Percentiles rank a stretch among this genome's conserved stretches.
These are phyloP conservation scores for Acyrthosiphon pisum DNA, from an alignment of 1,140 invertebrate genomes.

Conservation along the genomic window DNA sequence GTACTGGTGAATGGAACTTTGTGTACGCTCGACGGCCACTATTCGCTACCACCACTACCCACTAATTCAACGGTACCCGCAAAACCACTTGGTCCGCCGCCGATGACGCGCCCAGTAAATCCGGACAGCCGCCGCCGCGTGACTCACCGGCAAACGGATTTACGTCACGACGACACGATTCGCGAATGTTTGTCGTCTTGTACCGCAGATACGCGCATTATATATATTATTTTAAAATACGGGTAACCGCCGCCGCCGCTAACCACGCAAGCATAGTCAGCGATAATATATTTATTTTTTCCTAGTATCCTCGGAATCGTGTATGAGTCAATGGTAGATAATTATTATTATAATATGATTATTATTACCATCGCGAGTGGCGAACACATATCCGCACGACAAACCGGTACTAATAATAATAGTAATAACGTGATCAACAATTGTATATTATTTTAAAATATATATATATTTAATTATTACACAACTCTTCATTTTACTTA, in stretches of 20 bases:
- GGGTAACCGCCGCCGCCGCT: too few species aligned
- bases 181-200: not conserved
- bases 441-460: not conserved
- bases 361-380: not conserved
- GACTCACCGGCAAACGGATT: not conserved
- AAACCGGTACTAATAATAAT: not conserved
- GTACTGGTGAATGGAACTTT: not conserved
- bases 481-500: not conserved
- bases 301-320: not conserved
- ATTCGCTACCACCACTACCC: not conserved
- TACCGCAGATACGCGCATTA: not conserved
- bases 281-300: not conserved
- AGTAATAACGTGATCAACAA: not conserved
- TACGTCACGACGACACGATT: slow-evolving; percentile 5
- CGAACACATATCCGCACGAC: not conserved
- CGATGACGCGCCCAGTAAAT: slow-evolving; percentile 11
- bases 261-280: not conserved
- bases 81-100: too few species aligned
- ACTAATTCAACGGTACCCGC: not conserved
- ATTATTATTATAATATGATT: not conserved
- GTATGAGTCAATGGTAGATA: not conserved
- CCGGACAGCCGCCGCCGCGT: not conserved
- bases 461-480: not conserved
- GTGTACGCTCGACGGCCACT: not conserved
- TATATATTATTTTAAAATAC: not conserved